A percentile compares a stretch with the other conserved stretches of the same genome.
Conservation (phyloP, 2,888 invertebrate species). For the Scaptodrosophila latifasciaeformis region DNA sequence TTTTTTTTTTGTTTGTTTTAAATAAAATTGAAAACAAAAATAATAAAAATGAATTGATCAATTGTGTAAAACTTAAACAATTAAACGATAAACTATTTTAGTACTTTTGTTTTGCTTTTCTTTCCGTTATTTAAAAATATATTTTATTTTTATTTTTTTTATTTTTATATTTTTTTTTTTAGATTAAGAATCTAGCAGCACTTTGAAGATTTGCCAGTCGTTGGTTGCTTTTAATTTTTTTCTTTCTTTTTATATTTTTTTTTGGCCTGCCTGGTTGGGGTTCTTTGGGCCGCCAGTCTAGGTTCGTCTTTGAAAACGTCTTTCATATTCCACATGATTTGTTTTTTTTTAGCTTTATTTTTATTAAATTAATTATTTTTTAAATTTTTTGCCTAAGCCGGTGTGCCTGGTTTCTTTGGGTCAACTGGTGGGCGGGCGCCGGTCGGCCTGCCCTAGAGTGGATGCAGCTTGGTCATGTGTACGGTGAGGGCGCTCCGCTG, state of each 20-base stretch:
- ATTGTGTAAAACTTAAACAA: conserved; percentile 6
- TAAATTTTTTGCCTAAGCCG: conserved; percentile 27
- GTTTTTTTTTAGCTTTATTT: conserved; percentile 2
- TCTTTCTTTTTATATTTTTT: no score
- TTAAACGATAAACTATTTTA: conserved; percentile 17
- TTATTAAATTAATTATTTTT: neutral
- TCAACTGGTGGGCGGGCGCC: conserved; percentile 55
- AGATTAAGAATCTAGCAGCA: conserved; percentile 57
- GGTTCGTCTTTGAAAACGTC: conserved; percentile 61
- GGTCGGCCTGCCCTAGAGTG: conserved; percentile 71
- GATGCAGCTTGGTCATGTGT: conserved; percentile 74
- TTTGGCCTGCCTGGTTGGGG: conserved; percentile 22
- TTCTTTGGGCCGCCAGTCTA: conserved; percentile 17
- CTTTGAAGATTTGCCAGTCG: conserved; percentile 62
- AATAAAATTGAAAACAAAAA: conserved; percentile 20
- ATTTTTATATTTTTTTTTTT: conserved; percentile 10
- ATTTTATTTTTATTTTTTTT: conserved; percentile 13
- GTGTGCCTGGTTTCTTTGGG: conserved; percentile 47
- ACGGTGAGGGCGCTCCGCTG: conserved; percentile 74
- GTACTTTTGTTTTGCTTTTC: no score
- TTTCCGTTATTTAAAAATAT: no score
- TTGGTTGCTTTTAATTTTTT: conserved; percentile 41
- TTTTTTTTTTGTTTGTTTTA: conserved; percentile 24
- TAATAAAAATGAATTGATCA: neutral
- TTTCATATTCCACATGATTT: conserved; percentile 50